Conservation (phyloP, 1,140 invertebrate species). For the Daktulosphaira vitifoliae region DNA sequence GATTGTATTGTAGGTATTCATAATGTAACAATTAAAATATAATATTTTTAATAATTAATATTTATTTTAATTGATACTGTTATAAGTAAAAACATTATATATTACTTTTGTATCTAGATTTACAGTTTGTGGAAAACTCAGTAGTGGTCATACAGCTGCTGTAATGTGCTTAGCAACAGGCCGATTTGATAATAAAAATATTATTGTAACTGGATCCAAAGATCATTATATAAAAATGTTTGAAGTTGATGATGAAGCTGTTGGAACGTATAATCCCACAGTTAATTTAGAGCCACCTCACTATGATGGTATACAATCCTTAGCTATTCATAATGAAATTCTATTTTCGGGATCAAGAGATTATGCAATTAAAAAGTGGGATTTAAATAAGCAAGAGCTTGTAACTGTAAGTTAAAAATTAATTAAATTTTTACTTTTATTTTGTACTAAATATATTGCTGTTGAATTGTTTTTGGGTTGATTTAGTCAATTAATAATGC, state of each 20-base stretch:
- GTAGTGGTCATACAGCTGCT: conserved; percentile 75
- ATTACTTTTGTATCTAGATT: conserved; percentile 45
- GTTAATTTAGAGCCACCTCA: conserved; percentile 76
- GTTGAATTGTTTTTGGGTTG: not conserved
- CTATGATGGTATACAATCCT: conserved; percentile 80
- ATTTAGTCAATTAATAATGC: conserved; percentile 70
- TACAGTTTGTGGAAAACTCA: conserved; percentile 62
- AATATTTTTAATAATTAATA: too few relatives aligned
- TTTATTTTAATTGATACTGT: too few relatives aligned
- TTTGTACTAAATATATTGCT: not conserved
- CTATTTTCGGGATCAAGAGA: conserved; percentile 81
- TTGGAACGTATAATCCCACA: conserved; percentile 52
- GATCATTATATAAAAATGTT: conserved; percentile 70
- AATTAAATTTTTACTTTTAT: not conserved
- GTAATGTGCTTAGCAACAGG: conserved; percentile 71
- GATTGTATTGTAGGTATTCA: too few relatives aligned
- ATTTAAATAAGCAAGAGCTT: conserved; percentile 57
- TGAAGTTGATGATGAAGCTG: conserved; percentile 50
- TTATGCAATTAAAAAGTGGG: conserved; percentile 83
- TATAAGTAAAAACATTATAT: not conserved
- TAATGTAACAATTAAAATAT: too few relatives aligned
- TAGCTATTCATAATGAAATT: conserved; percentile 55
- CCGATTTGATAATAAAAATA: conserved; percentile 47
- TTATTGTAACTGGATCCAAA: conserved; percentile 75
- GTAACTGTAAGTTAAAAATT: conserved; percentile 52